Percentiles rank a stretch among this genome's conserved stretches.
Evolutionary conservation across 1,140 invertebrate species (phyloP).

Genomic region (Brachionus manjavacas): DNA sequence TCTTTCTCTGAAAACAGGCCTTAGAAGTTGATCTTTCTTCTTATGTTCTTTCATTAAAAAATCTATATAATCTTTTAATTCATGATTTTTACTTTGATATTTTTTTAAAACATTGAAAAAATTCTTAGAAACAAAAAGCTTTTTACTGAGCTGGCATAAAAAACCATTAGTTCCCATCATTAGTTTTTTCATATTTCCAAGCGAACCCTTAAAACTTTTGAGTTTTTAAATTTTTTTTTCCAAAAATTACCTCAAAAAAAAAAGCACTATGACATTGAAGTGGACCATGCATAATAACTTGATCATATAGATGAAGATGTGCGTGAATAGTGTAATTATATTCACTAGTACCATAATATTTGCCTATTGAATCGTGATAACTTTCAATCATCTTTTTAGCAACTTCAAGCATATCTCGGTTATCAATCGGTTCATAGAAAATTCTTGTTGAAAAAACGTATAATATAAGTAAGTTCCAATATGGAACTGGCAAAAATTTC

Average conservation of each 20-base stretch:
- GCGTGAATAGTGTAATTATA: neutral
- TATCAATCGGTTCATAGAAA: neutral
- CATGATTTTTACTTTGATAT: neutral
- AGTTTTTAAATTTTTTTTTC: neutral
- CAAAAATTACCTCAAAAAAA: neutral
- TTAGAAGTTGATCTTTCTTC: neutral
- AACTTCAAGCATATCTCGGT: neutral
- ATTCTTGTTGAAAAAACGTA: neutral
- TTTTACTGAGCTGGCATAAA: neutral
- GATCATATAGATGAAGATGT: neutral
- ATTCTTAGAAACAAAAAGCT: neutral
- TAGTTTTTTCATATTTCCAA: neutral
- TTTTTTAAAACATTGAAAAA: neutral
- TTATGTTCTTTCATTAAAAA: neutral
- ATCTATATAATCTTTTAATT: neutral
- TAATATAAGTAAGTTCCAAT: neutral
- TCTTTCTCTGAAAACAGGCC: neutral
- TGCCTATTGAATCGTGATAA: neutral
- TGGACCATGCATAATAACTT: neutral
- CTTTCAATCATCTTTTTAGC: neutral
- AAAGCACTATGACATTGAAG: conserved; percentile 12
- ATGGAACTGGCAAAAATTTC: neutral
- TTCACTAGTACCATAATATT: neutral
- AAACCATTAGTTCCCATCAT: neutral
- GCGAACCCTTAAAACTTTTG: neutral